These are phyloP conservation scores for Xylophagus ater DNA, from an alignment of 2,888 invertebrate genomes.

Conservation along the genomic window DNA sequence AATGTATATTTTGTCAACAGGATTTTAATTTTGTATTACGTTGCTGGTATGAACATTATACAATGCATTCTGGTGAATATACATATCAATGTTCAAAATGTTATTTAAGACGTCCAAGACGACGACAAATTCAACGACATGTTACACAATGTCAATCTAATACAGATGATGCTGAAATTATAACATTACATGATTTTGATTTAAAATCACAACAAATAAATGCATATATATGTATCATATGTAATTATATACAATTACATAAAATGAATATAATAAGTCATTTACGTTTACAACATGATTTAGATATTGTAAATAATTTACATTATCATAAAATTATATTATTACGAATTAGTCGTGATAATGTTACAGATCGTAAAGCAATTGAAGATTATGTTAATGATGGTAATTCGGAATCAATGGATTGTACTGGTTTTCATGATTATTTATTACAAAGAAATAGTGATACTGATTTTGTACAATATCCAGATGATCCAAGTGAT, in stretches of 20 bases:
- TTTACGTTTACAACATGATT: slow-evolving; percentile 9
- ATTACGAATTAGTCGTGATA: not conserved
- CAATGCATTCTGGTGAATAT: slow-evolving; percentile 69
- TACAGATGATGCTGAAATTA: not conserved
- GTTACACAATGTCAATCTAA: slow-evolving; percentile 9
- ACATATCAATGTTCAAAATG: slow-evolving; percentile 47
- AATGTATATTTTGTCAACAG: slow-evolving; percentile 13
- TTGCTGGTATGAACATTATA: slow-evolving; percentile 50
- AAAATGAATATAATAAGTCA: slow-evolving; percentile 9
- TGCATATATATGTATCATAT: slow-evolving; percentile 12
- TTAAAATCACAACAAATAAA: slow-evolving; percentile 7
- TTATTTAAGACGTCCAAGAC: slow-evolving; percentile 2
- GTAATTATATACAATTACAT: slow-evolving; percentile 13
- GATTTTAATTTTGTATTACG: slow-evolving; percentile 8
- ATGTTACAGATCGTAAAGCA: not conserved
- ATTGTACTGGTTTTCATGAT: too few species aligned
- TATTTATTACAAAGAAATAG: not conserved
- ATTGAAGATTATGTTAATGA: not conserved
- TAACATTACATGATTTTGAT: slow-evolving; percentile 7
- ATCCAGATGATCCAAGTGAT: slow-evolving; percentile 19
- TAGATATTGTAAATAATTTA: slow-evolving; percentile 7
- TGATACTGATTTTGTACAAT: not conserved
- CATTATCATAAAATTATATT: slow-evolving; percentile 4
- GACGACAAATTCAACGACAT: slow-evolving; percentile 18
- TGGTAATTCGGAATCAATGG: too few species aligned